Conservation (phyloP, 2,888 invertebrate species). For the Tinea trinotella region DNA sequence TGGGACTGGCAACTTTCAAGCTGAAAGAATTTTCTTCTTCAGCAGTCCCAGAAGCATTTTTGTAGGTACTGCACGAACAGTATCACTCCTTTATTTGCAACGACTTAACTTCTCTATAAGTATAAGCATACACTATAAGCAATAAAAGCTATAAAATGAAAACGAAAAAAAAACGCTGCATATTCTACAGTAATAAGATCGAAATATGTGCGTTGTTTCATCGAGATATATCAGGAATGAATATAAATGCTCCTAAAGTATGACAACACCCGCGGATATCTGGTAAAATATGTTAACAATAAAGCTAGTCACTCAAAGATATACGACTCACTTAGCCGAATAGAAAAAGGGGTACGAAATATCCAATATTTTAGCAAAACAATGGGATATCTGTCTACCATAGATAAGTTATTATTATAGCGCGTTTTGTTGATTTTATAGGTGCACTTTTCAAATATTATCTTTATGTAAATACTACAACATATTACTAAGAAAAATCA, state of each 20-base stretch:
- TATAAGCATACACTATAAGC: too few species aligned
- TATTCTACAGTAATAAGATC: not conserved
- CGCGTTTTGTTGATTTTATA: constrained; percentile 7
- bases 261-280: constrained; percentile 35
- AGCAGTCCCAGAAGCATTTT: too few species aligned
- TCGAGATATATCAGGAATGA: constrained; percentile 37
- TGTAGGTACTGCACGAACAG: too few species aligned
- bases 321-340: constrained; percentile 32
- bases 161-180: constrained; percentile 1
- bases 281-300: constrained; percentile 61
- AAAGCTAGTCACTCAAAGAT: constrained; percentile 36
- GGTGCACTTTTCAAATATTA: not conserved
- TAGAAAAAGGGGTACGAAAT: constrained; percentile 19
- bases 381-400: constrained; percentile 13
- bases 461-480: too few species aligned
- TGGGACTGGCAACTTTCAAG: too few species aligned
- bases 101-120: too few species aligned
- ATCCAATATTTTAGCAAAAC: constrained; percentile 18
- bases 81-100: too few species aligned
- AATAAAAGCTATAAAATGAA: not conserved
- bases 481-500: too few species aligned
- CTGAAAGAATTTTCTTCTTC: too few species aligned
- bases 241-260: constrained; percentile 44
- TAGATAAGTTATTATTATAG: constrained; percentile 12
- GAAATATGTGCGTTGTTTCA: not conserved